phyloP scores from a whole-genome alignment of 2,797 vertebrate species.

The Phaenicophaeus curvirostris region DNA sequence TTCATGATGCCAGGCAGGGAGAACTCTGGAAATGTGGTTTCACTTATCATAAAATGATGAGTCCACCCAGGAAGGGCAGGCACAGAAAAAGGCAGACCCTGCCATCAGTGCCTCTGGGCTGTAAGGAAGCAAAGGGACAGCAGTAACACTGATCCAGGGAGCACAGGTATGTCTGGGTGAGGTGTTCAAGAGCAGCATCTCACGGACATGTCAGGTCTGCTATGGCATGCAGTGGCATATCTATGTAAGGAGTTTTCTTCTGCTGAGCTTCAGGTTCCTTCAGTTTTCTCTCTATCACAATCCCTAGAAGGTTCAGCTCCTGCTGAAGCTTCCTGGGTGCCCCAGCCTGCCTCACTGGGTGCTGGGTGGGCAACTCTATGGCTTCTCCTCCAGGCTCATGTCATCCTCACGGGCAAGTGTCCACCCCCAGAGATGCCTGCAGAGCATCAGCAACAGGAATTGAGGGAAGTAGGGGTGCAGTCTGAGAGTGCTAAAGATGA shows the following conservation, averaged over 20 bases:
- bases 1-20: background rate
- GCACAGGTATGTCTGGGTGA: background rate
- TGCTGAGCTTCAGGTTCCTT: background rate
- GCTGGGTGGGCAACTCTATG: background rate
- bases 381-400: background rate
- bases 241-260: background rate
- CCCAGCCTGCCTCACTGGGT: background rate
- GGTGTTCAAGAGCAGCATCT: background rate
- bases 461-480: background rate
- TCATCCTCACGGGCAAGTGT: background rate
- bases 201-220: background rate
- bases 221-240: accelerated
- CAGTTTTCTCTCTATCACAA: background rate
- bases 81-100: background rate
- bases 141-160: background rate
- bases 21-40: background rate
- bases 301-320: background rate
- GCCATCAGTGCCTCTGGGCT: background rate
- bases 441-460: background rate
- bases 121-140: background rate
- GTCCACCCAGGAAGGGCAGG: background rate
- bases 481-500: background rate
- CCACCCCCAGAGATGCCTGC: background rate
- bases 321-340: accelerated
- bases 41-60: background rate